Percentiles rank a stretch among this genome's conserved stretches.
Conservation (phyloP, 2,888 invertebrate genomes). For the Pseudococcus longispinus region DNA sequence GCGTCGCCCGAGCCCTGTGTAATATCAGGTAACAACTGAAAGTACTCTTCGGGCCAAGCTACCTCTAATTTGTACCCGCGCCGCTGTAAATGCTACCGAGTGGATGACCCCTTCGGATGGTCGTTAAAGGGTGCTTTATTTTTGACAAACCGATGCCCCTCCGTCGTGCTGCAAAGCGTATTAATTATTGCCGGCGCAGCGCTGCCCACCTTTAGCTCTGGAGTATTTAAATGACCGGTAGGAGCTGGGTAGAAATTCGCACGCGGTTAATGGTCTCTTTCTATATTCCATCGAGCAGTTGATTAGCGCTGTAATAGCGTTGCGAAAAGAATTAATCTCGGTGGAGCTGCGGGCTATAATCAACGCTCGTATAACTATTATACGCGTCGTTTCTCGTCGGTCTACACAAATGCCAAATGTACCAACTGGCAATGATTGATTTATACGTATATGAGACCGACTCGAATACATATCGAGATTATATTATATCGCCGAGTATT, state of each 20-base stretch:
- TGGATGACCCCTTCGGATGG: background rate
- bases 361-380: background rate
- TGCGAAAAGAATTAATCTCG: conserved; percentile 11
- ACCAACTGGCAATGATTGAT: background rate
- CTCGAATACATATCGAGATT: background rate
- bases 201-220: too few species aligned
- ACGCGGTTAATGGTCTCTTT: background rate
- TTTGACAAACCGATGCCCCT: background rate
- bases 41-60: background rate
- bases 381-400: background rate
- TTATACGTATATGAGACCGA: background rate
- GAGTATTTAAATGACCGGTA: background rate
- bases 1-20: background rate
- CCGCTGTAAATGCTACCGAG: background rate
- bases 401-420: background rate
- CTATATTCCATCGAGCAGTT: background rate
- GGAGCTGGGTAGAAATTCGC: background rate
- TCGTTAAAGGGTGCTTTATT: background rate
- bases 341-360: background rate
- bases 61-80: background rate
- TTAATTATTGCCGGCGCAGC: background rate
- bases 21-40: conserved; percentile 33
- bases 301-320: background rate
- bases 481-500: background rate
- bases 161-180: background rate